Evolutionary conservation across 2,113 vertebrate species (phyloP), one percentile per base, ranked within the genome.

Genomic region (Clupea harengus): DNA sequence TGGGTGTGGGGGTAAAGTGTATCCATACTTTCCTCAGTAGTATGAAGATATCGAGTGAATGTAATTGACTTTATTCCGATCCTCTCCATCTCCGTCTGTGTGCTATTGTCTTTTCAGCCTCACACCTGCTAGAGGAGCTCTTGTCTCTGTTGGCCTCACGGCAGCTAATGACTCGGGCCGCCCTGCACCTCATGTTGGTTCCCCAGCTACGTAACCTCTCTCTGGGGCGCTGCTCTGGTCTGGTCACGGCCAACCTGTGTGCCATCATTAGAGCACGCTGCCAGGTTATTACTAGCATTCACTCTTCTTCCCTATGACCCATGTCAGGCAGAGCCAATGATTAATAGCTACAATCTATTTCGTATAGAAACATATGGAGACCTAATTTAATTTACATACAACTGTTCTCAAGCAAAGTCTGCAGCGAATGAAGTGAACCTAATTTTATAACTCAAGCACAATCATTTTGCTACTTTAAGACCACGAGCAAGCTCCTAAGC

Each of bases 101-200:
- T 64, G 18, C 47, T 11, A 11, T 85, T 72, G 28, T 50, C 6
- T 47, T 82, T 87, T 15, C 60, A 95, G 94, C 94, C 0, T 86
- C 91, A 2, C 91, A 93, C 0, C 87, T 96, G 85, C 91, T 97
- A 0, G 95, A 96, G 91, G 95, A 97, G 60, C 94, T 97, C 86
- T 92, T 93, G 4, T 28, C 0, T 84, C 32, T 97, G 28, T 89
- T 97, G 86, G 94, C 92, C 0, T 83, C 85, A 22, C 94, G 91
- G 47, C 93, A 91, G 85, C 91, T 95, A 82, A 82, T 97, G 90
- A 95, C 94, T 0, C 92, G 95, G 0, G 94, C 95, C 0, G 94
- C 94, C 0, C 95, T 97, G 0, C 96, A 97, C 81, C 94, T 97
- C 28, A 92, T 97, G n/a, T 91, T 97, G 86, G 91, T 96, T 64